phyloP scores from a whole-genome alignment of 2,113 vertebrate genomes.

The Sisor rabdophorus region DNA sequence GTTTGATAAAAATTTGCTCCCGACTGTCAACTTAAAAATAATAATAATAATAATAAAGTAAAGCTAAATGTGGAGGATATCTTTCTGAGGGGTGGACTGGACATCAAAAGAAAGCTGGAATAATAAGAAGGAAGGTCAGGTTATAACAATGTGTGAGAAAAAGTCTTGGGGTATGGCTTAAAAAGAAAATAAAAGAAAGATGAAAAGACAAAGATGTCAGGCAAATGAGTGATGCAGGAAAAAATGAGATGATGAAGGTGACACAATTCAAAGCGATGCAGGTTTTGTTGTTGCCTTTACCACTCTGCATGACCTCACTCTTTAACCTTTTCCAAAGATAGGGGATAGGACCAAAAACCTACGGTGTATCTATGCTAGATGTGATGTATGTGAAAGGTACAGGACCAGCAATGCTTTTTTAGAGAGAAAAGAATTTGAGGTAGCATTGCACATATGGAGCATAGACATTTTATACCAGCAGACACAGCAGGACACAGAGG shows the following conservation, averaged over 20 bases:
- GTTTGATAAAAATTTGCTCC: conserved; percentile 10
- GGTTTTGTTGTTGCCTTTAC: conserved; percentile 5
- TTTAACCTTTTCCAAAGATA: conserved; percentile 15
- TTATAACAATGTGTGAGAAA: conserved; percentile 2
- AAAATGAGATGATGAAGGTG: conserved; percentile 10
- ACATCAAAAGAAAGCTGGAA: background rate
- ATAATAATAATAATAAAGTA: conserved; percentile 27
- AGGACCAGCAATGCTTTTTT: conserved; percentile 27
- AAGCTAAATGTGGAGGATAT: background rate
- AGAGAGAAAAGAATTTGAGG: conserved; percentile 44
- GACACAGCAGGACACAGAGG: conserved; percentile 46
- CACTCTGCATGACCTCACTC: conserved; percentile 23
- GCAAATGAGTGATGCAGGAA: conserved; percentile 20
- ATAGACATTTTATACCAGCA: conserved; percentile 40
- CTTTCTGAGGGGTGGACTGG: background rate
- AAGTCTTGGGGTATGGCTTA: background rate
- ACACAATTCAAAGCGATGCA: conserved; percentile 7
- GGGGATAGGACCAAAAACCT: conserved; percentile 6
- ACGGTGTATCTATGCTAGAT: conserved; percentile 11
- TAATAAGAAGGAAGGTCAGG: background rate
- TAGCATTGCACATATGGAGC: conserved; percentile 45
- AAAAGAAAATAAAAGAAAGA: conserved; percentile 15
- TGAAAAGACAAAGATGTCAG: conserved; percentile 25
- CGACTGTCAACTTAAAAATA: conserved; percentile 4
- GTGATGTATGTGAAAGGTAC: conserved; percentile 31